A percentile compares a stretch with the other conserved stretches of the same genome.
Conservation (phyloP, 37 sponge, comb jelly and placozoan genomes). For the Eunapius fragilis region DNA sequence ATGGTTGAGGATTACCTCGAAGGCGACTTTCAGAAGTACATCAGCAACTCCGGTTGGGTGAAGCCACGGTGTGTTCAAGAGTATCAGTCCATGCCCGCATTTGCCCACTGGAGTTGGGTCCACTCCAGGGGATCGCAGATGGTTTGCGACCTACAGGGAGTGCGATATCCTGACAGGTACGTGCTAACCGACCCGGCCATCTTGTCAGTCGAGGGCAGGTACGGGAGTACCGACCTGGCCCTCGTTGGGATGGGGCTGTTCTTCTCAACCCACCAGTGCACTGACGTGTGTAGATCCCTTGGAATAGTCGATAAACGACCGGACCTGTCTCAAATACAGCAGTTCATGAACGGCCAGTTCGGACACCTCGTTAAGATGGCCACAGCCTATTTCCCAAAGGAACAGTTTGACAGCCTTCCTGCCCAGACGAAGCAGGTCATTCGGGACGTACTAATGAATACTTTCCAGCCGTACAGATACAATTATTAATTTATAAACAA, state of each 20-base stretch:
- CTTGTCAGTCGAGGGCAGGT: background rate
- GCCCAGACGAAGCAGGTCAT: background rate
- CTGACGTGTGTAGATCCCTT: background rate
- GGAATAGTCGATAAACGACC: background rate
- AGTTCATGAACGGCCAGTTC: background rate
- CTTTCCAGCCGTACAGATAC: background rate
- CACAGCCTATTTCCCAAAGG: background rate
- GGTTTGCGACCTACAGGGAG: slow-evolving; percentile 11
- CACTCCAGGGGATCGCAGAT: slow-evolving; percentile 9
- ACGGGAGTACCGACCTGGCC: slow-evolving; percentile 3
- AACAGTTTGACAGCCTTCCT: slow-evolving; percentile 1
- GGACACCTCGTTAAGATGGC: background rate
- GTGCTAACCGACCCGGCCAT: slow-evolving; percentile 16
- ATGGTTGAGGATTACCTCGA: slow-evolving; percentile 12
- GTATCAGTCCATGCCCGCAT: slow-evolving; percentile 4
- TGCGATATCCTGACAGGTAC: slow-evolving; percentile 14
- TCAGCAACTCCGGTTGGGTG: slow-evolving; percentile 3
- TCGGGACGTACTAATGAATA: background rate
- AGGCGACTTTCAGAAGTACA: slow-evolving; percentile 13
- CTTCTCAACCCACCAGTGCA: slow-evolving; percentile 9
- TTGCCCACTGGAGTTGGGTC: slow-evolving; percentile 24
- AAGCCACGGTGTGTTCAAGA: background rate
- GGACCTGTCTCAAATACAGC: background rate
- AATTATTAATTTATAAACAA: no score
- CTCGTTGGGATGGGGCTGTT: slow-evolving; percentile 8